A percentile compares a stretch with the other conserved stretches of the same genome.
Evolutionary conservation across 2,113 vertebrate species (phyloP).

Genomic region (Mobula hypostoma): DNA sequence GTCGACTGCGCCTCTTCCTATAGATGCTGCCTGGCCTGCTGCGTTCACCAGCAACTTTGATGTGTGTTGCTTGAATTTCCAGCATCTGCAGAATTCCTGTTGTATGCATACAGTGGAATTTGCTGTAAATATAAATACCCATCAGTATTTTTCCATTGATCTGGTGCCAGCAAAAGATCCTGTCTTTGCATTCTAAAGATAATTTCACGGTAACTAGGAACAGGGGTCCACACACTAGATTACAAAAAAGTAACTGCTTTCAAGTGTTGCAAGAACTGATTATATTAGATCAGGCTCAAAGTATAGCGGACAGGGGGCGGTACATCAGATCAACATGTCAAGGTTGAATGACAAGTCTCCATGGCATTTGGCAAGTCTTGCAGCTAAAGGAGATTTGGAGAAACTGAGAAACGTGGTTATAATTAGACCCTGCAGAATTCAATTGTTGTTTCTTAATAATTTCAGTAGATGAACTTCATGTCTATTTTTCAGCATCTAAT

Average conservation of each 20-base stretch:
- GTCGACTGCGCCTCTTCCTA: too few species aligned
- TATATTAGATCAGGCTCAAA: constrained; percentile 4
- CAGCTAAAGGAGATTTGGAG: neutral
- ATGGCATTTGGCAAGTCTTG: neutral
- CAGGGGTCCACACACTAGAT: neutral
- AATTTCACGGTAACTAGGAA: neutral
- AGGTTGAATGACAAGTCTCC: neutral
- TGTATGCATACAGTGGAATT: too few species aligned
- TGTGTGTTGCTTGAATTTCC: too few species aligned
- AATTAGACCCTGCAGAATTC: neutral
- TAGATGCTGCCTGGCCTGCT: too few species aligned
- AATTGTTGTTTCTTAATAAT: too few species aligned
- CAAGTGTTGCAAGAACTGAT: neutral
- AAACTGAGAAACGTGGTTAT: neutral
- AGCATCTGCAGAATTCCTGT: too few species aligned
- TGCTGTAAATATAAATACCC: neutral
- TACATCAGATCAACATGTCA: neutral
- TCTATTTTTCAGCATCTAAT: too few species aligned
- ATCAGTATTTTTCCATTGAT: neutral
- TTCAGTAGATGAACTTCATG: too few species aligned
- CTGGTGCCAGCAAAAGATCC: neutral
- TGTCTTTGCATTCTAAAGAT: neutral
- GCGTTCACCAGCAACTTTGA: too few species aligned
- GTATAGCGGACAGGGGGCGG: neutral
- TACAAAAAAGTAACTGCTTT: neutral